Evolutionary conservation across 2,113 vertebrate species (phyloP).

Genomic region (Ochotona princeps): DNA sequence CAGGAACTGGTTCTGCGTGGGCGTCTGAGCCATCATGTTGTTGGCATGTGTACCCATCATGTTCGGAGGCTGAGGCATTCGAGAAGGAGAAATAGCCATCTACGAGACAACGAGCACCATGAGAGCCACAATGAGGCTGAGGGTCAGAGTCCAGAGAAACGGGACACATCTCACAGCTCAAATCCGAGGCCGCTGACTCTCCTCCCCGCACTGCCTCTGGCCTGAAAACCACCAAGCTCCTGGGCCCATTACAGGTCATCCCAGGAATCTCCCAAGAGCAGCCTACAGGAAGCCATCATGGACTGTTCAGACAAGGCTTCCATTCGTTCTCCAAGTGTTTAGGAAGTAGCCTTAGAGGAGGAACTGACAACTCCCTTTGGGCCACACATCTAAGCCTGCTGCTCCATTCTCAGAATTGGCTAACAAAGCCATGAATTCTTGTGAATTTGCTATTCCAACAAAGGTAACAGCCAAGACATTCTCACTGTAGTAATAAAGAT

Average conservation of each 20-base stretch:
- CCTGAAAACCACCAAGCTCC: background rate
- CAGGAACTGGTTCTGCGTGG: constrained; percentile 93
- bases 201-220: too few relatives aligned
- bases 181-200: too few relatives aligned
- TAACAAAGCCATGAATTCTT: background rate
- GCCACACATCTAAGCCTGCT: background rate
- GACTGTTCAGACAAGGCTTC: background rate
- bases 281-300: background rate
- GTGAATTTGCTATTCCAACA: background rate
- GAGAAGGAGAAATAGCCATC: constrained; percentile 97
- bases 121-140: too few relatives aligned
- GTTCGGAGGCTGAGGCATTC: constrained; percentile 93
- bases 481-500: background rate
- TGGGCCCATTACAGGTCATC: background rate
- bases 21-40: constrained; percentile 92
- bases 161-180: background rate
- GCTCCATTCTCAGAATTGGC: background rate
- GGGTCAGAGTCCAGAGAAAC: background rate
- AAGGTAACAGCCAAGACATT: background rate
- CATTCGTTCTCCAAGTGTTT: background rate
- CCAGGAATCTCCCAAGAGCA: background rate
- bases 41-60: constrained; percentile 93
- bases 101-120: constrained; percentile 77
- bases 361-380: background rate
- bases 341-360: background rate